Evolutionary conservation across 2,113 vertebrate species (phyloP).

Genomic region (Spea multiplicata): DNA sequence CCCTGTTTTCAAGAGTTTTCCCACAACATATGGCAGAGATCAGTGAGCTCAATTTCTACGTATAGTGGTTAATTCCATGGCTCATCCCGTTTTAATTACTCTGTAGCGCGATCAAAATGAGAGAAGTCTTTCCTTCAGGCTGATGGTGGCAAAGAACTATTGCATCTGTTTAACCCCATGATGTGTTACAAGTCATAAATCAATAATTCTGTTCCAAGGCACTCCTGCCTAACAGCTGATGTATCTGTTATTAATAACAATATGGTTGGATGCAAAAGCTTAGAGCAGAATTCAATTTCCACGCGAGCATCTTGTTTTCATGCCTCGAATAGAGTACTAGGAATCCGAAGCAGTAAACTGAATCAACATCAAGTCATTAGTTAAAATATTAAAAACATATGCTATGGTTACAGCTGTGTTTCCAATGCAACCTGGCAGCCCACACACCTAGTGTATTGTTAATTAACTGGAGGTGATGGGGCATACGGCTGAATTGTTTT

Average conservation of each 20-base stretch:
- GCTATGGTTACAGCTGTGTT: slow-evolving; percentile 33
- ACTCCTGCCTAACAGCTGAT: slow-evolving; percentile 43
- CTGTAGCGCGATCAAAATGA: slow-evolving; percentile 38
- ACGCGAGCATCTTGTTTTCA: slow-evolving; percentile 39
- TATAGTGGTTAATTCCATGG: slow-evolving; percentile 36
- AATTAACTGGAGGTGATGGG: slow-evolving; percentile 47
- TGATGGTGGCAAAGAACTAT: slow-evolving; percentile 43
- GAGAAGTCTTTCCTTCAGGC: slow-evolving; percentile 43
- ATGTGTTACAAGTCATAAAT: slow-evolving; percentile 47
- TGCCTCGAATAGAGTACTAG: slow-evolving; percentile 31
- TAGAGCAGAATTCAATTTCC: slow-evolving; percentile 34
- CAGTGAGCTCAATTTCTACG: slow-evolving; percentile 29
- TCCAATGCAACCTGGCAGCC: slow-evolving; percentile 41
- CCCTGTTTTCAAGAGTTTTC: background rate
- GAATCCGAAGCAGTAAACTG: slow-evolving; percentile 34
- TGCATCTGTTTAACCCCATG: slow-evolving; percentile 49
- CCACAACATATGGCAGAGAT: slow-evolving; percentile 36
- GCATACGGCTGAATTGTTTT: slow-evolving; percentile 28
- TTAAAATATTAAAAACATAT: slow-evolving; percentile 49
- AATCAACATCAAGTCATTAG: slow-evolving; percentile 43
- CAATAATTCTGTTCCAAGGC: slow-evolving; percentile 46
- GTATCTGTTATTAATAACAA: slow-evolving; percentile 49
- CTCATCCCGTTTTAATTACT: slow-evolving; percentile 48
- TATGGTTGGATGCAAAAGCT: slow-evolving; percentile 41
- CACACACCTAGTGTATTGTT: slow-evolving; percentile 45